Base-by-base conservation (phyloP, 1,140 invertebrate species). In the Scaptomyza hsui region DNA sequence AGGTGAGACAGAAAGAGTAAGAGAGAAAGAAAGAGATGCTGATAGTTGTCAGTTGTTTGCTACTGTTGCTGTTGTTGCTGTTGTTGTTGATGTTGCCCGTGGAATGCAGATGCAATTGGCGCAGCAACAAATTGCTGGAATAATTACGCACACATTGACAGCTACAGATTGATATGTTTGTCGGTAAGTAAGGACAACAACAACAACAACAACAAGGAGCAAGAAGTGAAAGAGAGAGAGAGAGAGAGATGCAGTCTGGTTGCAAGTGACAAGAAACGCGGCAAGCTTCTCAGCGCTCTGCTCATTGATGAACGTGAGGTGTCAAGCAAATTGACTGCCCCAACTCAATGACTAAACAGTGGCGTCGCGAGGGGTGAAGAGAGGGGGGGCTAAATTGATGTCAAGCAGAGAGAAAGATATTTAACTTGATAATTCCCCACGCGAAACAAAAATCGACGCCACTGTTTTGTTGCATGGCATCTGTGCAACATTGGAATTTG, bases 71-170 rank as follows among this genome's bases (percentile, higher is more conserved):
- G n/a, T n/a, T n/a, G n/a, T n/a, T 29, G 26, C 9, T 29, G 26
- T 9, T 29, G 26, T 9, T 29, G 26, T 9, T 29, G 24, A 13
- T 10, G 59, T 18, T 29, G 15, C 47, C 44, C 32, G 26, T 57
- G 78, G 82, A 90, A 90, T 90, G 77, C 83, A 68, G 68, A 52
- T 72, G 80, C 89, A 89, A 90, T 90, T 90, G 88, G 88, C 89
- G 56, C 71, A 72, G 70, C 88, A 81, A 90, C 89, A 90, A 90
- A 90, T 90, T 90, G 83, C 78, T 90, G 79, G 75, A 90, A 90
- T 90, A 90, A 90, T 90, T 90, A 90, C 80, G 80, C 77, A 79
- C 69, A 81, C 80, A 85, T 76, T 89, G 68, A 71, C 68, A 71
- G 68, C 68, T 79, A 79, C 89, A 82, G 85, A 90, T 90, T 90